Evolutionary conservation across 1,140 invertebrate genomes (phyloP).

Genomic region (Phymastichus coffea): DNA sequence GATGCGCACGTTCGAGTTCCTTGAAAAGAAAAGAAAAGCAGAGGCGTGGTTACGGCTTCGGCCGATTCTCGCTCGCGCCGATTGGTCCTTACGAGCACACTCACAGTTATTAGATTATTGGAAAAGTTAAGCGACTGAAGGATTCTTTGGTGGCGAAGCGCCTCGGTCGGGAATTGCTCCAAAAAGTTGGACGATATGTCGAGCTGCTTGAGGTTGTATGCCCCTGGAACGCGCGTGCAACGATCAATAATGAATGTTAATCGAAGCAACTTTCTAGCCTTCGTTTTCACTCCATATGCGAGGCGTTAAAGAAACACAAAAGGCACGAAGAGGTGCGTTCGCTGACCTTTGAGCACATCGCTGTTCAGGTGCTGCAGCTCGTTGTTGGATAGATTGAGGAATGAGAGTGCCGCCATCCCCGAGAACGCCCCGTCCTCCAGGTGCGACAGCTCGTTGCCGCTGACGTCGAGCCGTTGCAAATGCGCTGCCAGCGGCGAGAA

Average conservation of each 20-base stretch:
- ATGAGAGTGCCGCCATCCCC: constrained; percentile 65
- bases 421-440: constrained; percentile 75
- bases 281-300: too few relatives aligned
- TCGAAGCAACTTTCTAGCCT: not conserved
- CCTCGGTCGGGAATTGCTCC: constrained; percentile 73
- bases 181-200: constrained; percentile 86
- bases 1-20: constrained; percentile 70
- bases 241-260: not conserved
- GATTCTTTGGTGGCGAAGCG: constrained; percentile 67
- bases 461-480: constrained; percentile 73
- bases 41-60: too few relatives aligned
- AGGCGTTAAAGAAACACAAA: too few relatives aligned
- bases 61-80: too few relatives aligned
- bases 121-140: constrained; percentile 77
- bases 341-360: constrained; percentile 73
- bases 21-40: constrained; percentile 49
- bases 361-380: constrained; percentile 75
- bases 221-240: too few relatives aligned
- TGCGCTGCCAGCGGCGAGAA: constrained; percentile 63
- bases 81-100: constrained; percentile 33
- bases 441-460: constrained; percentile 70
- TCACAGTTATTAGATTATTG: constrained; percentile 79
- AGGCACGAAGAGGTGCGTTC: too few relatives aligned
- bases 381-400: constrained; percentile 74
- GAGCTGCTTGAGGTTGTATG: constrained; percentile 71